Base-by-base conservation (phyloP, 2,797 vertebrate genomes). In the Paramormyrops hopkinsi region DNA sequence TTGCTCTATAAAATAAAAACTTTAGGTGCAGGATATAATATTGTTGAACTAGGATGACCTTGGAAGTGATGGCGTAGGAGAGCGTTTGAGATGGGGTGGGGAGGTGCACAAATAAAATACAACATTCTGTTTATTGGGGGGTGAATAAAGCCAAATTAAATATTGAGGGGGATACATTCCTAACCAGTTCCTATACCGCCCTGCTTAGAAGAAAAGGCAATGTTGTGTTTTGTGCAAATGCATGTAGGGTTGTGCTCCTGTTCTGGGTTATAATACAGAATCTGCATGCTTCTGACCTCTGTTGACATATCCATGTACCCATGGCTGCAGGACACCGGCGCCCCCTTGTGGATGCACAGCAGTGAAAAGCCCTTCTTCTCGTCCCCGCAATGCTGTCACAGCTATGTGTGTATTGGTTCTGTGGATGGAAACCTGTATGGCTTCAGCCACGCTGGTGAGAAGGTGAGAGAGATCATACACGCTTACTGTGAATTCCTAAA, bases 321-420 rank as follows among this genome's bases (percentile, higher is more conserved):
- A n/a, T 29, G 46, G 33, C 92, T 89, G 3, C 93, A 99, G 99
- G 95, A 95, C 89, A 95, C 44, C 0, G 98, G 98, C 0, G 93
- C 87, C 11, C 92, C 92, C 54, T 62, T 98, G 91, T 99, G 98
- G 98, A 96, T 94, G 9, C 89, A 89, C 88, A 76, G 76, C 89
- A 95, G 96, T 90, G 95, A 95, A 59, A 94, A 94, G 83, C 98
- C 99, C 0, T 96, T 99, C 91, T 99, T 99, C 93, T 98, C 98
- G 0, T 99, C 98, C 0, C 98, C 98, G 12, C 95, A 92, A 89
- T 96, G 94, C 92, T 96, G 92, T 88, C 93, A 93, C 41, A 93
- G 90, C 0, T 93, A 76, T 0, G 5, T 99, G 14, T 96, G 91
- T n/a, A 91, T 99, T 85, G 98, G 98, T n/a, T 98, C 97, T 11